Evolutionary conservation across 2,797 vertebrate genomes (phyloP), one percentile per base, ranked within the genome.

Genomic region (Pygocentrus nattereri): DNA sequence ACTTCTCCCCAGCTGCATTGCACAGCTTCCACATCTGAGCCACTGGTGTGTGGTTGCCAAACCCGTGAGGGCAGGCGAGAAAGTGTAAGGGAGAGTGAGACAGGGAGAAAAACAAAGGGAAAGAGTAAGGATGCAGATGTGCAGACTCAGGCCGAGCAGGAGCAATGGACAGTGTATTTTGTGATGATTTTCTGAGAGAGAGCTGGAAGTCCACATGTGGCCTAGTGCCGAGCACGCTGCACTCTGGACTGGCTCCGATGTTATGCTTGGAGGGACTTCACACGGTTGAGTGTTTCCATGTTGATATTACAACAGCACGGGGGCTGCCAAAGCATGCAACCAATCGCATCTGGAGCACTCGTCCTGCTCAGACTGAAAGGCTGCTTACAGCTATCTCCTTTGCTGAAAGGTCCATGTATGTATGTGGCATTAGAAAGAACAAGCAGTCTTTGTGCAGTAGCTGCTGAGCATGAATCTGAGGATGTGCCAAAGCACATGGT

Each of bases 221-320:
- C 59, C 30, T 34, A 76, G 78, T 34, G 34, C 76, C 38, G 58
- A 64, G 44, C 77, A 81, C 58, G 12, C 27, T 67, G 77, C 68
- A 74, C 59, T 61, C 80, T 79, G 78, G 75, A 84, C 54, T 44
- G 41, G 75, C 68, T 71, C 75, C 64, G 44, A 50, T 85, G 79
- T 86, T 86, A 71, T 83, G 58, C 79, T 86, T 88, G 87, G 87
- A 86, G 25, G 59, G 56, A 81, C 83, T 86, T 88, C 85, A 88
- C 73, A 86, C 76, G 83, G 73, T 34, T 50, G 73, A 25, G 47
- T 75, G 77, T 81, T 86, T 88, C 83, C 76, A 58, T 85, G 85
- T 85, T 85, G 47, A 79, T 79, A 78, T 83, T 86, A 79, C 74
- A 65, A 77, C 62, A 2, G 73, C 30, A 27, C 5, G n/a, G 21